A percentile compares a stretch with the other conserved stretches of the same genome.
Evolutionary conservation across 2,113 vertebrate species (phyloP).

Genomic region (Eublepharis macularius): DNA sequence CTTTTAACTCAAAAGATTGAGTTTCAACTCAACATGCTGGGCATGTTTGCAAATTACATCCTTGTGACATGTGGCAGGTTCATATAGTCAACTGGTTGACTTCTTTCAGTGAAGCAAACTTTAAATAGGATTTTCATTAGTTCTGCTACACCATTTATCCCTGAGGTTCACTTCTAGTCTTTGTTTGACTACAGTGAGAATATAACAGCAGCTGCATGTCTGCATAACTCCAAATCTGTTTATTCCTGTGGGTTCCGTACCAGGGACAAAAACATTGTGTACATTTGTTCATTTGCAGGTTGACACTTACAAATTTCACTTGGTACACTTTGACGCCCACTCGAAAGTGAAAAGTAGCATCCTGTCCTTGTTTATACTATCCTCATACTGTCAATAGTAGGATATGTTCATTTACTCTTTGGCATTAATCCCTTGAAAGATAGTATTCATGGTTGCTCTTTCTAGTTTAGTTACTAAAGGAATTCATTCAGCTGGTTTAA

Average conservation of each 20-base stretch:
- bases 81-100: neutral
- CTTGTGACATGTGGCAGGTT: neutral
- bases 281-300: slow-evolving; percentile 4
- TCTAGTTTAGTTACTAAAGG: neutral
- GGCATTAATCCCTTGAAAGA: neutral
- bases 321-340: neutral
- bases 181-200: neutral
- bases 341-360: neutral
- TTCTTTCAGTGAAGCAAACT: neutral
- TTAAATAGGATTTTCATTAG: neutral
- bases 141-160: neutral
- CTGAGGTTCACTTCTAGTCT: neutral
- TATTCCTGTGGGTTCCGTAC: neutral
- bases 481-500: neutral
- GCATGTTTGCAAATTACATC: neutral
- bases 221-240: neutral
- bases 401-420: neutral
- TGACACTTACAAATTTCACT: slow-evolving; percentile 6
- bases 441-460: neutral
- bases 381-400: neutral
- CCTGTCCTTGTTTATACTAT: neutral
- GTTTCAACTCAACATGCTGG: neutral
- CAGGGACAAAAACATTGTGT: neutral
- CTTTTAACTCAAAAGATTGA: neutral
- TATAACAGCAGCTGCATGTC: neutral